Percentiles rank a stretch among this genome's conserved stretches.
Conservation (phyloP, 1,140 invertebrate species). For the Macrostomum lignano region DNA sequence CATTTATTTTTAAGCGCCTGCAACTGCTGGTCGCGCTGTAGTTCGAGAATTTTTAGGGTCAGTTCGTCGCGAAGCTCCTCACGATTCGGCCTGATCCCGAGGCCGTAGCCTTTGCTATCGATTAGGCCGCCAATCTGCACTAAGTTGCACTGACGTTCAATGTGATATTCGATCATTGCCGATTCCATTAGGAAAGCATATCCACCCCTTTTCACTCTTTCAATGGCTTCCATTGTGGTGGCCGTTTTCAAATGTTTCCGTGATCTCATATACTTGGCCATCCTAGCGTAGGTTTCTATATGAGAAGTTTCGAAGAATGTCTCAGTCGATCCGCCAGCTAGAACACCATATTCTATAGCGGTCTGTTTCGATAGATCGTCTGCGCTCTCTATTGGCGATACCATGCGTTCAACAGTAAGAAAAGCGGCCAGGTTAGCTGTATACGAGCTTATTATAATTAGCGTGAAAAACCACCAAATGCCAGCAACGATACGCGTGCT, state of each 20-base stretch:
- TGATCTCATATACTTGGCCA: slow-evolving; percentile 1
- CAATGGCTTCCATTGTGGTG: neutral
- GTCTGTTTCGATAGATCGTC: slow-evolving; percentile 73
- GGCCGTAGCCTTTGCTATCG: neutral
- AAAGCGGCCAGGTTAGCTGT: slow-evolving; percentile 91
- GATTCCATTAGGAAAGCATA: slow-evolving; percentile 1
- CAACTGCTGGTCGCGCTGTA: slow-evolving; percentile 67
- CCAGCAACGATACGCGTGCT: slow-evolving; percentile 27
- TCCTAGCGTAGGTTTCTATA: neutral
- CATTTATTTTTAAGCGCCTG: slow-evolving; percentile 85
- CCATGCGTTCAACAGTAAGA: slow-evolving; percentile 76
- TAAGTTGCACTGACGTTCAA: neutral
- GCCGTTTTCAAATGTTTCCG: slow-evolving; percentile 3
- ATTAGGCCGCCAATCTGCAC: neutral
- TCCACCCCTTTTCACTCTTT: too few relatives aligned
- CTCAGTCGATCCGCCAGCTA: slow-evolving; percentile 74
- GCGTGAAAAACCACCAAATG: slow-evolving; percentile 96
- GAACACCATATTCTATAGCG: slow-evolving; percentile 67
- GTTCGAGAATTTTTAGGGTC: slow-evolving; percentile 64
- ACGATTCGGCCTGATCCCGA: neutral
- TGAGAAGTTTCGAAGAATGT: slow-evolving; percentile 60
- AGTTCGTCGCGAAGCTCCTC: slow-evolving; percentile 64
- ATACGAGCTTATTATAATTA: slow-evolving; percentile 89
- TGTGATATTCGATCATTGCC: neutral
- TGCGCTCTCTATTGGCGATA: slow-evolving; percentile 76